phyloP scores from a whole-genome alignment of 2,888 invertebrate species.

The Cataglyphis albicans region DNA sequence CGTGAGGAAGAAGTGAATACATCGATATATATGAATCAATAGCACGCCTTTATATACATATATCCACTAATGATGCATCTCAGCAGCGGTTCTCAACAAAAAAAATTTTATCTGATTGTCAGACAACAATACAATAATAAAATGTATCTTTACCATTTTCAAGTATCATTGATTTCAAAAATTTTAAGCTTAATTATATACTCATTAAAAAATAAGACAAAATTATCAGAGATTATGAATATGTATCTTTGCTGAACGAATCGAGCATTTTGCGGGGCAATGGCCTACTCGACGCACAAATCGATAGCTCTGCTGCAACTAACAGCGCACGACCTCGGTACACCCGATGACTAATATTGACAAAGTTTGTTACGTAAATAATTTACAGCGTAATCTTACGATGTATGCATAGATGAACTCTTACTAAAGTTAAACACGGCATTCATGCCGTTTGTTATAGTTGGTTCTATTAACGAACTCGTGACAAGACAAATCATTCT shows the following conservation, averaged over 20 bases:
- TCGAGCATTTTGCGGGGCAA: slow-evolving; percentile 42
- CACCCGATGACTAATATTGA: slow-evolving; percentile 24
- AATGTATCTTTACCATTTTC: neutral
- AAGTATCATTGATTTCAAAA: neutral
- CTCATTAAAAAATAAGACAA: neutral
- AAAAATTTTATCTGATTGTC: neutral
- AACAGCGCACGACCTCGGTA: slow-evolving; percentile 38
- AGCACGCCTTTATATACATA: neutral
- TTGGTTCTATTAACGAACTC: slow-evolving; percentile 12
- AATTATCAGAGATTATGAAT: slow-evolving; percentile 14
- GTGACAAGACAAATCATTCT: slow-evolving; percentile 12
- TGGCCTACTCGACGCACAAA: slow-evolving; percentile 47
- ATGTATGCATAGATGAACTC: slow-evolving; percentile 12
- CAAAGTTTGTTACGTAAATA: slow-evolving; percentile 46
- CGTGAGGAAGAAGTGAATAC: slow-evolving; percentile 39
- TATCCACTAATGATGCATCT: slow-evolving; percentile 56
- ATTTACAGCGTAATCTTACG: neutral
- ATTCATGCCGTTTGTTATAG: neutral
- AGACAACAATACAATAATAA: neutral
- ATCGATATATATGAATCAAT: slow-evolving; percentile 60
- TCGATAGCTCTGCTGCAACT: slow-evolving; percentile 46
- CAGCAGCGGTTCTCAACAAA: slow-evolving; percentile 8
- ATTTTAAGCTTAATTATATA: neutral
- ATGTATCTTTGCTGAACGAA: slow-evolving; percentile 35
- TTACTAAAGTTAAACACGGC: slow-evolving; percentile 7